Base-by-base conservation (phyloP, 2,113 vertebrate genomes). In the Semicossyphus pulcher region DNA sequence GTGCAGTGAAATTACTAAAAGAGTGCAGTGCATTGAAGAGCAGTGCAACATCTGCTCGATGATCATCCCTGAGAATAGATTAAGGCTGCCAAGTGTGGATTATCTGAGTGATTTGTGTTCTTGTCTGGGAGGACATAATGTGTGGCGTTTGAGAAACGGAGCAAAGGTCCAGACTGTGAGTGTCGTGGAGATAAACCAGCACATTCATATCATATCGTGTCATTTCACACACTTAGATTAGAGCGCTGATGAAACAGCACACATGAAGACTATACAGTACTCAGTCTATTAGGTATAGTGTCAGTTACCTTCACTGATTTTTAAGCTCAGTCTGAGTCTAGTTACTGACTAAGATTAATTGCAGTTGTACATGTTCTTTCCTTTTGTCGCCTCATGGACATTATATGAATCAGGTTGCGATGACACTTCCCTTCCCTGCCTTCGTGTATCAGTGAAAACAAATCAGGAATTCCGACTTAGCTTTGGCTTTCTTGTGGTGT, bases 1-100 rank as follows among this genome's bases (percentile, higher is more conserved):
- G 10, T 37, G 25, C 34, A 63, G 45, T 26, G 57, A 65, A n/a
- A 53, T 21, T 28, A 56, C 32, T 56, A 2, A 37, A 39, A 26
- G 47, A 3, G 7, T 10, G 20, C 9, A 16, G 25, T 32, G 39
- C 32, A 6, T 4, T 16, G 32, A 37, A 28, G 47, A 48, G n/a
- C 21, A 20, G 25, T 2, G 59, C 21, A 56, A 12, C 74, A 70
- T 36, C 31, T 80, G 72, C 25, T 60, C 15, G 11, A 14, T 67
- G 53, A 61, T 73, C 60, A 63, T 66, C 23, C 47, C 64, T 11
- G 18, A 69, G 31, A 61, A 64, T 34, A 65, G 69, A 71, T 77
- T 62, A 79, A 37, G 21, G 44, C 52, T 0, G 73, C 15, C 9
- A 18, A 48, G 3, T 59, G 25, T 62, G 67, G 78, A 73, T 74